phyloP scores from a whole-genome alignment of 2,113 vertebrate genomes.

The Ondatra zibethicus region DNA sequence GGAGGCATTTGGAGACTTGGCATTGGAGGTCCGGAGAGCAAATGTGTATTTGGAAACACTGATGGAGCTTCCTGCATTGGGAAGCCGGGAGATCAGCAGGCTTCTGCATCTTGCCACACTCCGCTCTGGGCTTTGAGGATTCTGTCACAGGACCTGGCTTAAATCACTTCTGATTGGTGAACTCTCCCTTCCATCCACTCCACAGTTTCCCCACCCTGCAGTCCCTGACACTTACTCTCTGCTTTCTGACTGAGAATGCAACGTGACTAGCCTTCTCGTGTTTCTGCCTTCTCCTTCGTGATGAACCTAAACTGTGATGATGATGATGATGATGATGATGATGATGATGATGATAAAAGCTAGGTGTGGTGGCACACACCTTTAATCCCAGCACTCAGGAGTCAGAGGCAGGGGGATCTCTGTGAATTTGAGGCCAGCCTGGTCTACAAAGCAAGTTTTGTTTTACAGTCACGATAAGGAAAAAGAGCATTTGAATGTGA shows the following conservation, averaged over 20 bases:
- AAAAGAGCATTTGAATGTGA: neutral
- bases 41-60: neutral
- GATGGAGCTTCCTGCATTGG: neutral
- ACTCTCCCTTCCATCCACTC: neutral
- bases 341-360: too few species aligned
- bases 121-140: neutral
- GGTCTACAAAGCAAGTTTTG: neutral
- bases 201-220: too few species aligned
- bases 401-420: too few species aligned
- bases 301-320: neutral
- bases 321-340: too few species aligned
- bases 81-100: neutral
- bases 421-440: too few species aligned
- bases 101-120: neutral
- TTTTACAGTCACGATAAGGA: neutral
- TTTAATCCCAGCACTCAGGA: too few species aligned
- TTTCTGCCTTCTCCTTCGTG: too few species aligned
- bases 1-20: neutral
- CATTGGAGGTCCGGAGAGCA: neutral
- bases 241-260: neutral
- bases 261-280: too few species aligned
- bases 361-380: too few species aligned
- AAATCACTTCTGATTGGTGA: neutral
- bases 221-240: neutral
- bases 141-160: neutral